Base-by-base conservation (phyloP, 2,797 vertebrate genomes). In the Lemur catta region DNA sequence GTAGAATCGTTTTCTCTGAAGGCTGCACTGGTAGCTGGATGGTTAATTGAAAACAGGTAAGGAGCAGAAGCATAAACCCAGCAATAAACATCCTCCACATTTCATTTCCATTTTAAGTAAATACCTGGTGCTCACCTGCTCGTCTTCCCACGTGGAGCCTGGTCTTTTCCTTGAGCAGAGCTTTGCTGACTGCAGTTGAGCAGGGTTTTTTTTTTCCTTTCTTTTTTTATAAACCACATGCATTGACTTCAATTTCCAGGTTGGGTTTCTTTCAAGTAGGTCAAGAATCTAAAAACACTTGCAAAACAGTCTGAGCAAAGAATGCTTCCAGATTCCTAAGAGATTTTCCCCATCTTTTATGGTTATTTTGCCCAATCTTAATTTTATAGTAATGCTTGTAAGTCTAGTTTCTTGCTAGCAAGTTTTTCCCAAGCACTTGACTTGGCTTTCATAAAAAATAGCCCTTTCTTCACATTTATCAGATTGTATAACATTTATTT, bases 1-100 rank as follows among this genome's bases (percentile, higher is more conserved):
- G 7, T 0, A 0, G 14, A 15, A 7, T 14, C 6, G 0, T 6
- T 35, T 61, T n/a, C 15, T 8, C 7, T 12, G 48, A 50, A n/a
- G 30, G 8, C 38, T 26, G 26, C 50, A 17, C 30, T 26, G 30
- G 11, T 22, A 4, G 10, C 30, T 52, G 41, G 22, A 50, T 9
- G 24, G 61, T 38, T 52, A 15, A 18, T 0, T 0, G 55, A 20
- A 20, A 22, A 35, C 1, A 57, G 63, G 41, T 0, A 2, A 33
- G 41, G 26, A 41, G 65, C 20, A 12, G 30, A 33, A 28, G 3
- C 2, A 4, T 26, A 52, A 14, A 63, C 9, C 33, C 35, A 43
- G 5, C 9, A 79, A 15, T 7, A 46, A 75, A 8, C 2, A 14
- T 46, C 4, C 63, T 13, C 20, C 10, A 24, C 12, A 2, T n/a